These are phyloP conservation scores for Dissostichus mawsoni DNA, from an alignment of 2,113 vertebrate genomes.

Conservation along the genomic window DNA sequence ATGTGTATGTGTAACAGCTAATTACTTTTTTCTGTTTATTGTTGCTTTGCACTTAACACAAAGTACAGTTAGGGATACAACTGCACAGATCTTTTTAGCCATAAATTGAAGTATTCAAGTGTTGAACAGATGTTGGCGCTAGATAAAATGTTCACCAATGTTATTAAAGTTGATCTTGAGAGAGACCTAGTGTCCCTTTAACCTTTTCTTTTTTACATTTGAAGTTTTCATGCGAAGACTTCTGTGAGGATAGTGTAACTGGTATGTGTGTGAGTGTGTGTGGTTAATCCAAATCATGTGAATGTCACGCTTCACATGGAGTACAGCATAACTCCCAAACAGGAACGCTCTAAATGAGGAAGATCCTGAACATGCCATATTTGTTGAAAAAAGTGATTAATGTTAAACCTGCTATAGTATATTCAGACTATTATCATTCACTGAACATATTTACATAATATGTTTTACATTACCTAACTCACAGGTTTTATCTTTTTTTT, in stretches of 20 bases:
- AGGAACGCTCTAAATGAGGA: not conserved
- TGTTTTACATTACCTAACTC: too few relatives aligned
- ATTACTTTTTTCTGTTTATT: not conserved
- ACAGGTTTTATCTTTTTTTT: not conserved
- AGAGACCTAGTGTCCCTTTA: not conserved
- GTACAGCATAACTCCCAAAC: not conserved
- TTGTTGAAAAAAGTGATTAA: not conserved
- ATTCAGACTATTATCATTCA: not conserved
- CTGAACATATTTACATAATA: too few relatives aligned
- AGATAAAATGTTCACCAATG: not conserved
- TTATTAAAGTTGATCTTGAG: too few relatives aligned
- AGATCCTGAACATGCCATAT: not conserved
- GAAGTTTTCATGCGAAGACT: slow-evolving; percentile 8
- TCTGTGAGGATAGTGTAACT: not conserved
- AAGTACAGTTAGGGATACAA: not conserved
- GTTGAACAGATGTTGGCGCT: not conserved
- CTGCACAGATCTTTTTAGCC: not conserved
- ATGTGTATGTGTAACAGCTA: not conserved
- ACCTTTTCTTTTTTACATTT: not conserved
- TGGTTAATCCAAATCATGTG: slow-evolving; percentile 48
- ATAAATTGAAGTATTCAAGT: not conserved
- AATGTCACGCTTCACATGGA: not conserved
- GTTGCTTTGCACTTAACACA: not conserved
- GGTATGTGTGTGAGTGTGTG: slow-evolving; percentile 3
- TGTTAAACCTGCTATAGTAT: not conserved